Base-by-base conservation (phyloP, 2,113 vertebrate genomes). In the Puffinus mauretanicus region DNA sequence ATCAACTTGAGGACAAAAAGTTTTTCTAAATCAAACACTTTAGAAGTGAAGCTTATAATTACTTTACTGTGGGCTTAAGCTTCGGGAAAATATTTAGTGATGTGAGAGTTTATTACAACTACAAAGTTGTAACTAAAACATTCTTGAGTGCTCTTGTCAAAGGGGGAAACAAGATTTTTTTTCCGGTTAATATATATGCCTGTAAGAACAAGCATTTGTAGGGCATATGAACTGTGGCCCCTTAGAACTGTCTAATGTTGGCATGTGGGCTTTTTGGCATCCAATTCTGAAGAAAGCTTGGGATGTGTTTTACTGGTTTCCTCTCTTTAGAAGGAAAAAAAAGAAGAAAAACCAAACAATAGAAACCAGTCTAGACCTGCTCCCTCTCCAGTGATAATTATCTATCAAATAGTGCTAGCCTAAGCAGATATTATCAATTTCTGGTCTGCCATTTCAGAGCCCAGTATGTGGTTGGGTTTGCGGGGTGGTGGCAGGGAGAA, bases 401-500 rank as follows among this genome's bases (percentile, higher is more conserved):
- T 27, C 34, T 67, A 10, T 81, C 13, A 81, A 46, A 64, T 27
- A 72, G 13, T 54, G 51, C 71, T 76, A 58, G 44, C 9, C 4
- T 76, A 84, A 83, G 62, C 71, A 80, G 25, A 46, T 64, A 80
- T 7, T 95, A 44, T 24, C 27, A 34, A 10, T 61, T 82, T 54
- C 16, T 90, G 16, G 21, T 67, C 8, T 49, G 27, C 27, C 58
- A 26, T 92, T 85, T 75, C 55, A 66, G 57, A 79, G 24, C 26
- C 6, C 36, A 57, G 2, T 21, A 44, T 88, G 36, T 60, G n/a
- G 32, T n/a, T 90, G 29, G 26, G 34, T 88, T 75, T 90, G 64
- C 1, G 6, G 40, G 26, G 19, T 0, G 0, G 29, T 65, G 30
- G 8, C 5, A 22, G 24, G 15, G 46, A 47, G 54, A 81, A 69